Conservation (phyloP, 1,140 invertebrate genomes). For the Diprion similis region DNA sequence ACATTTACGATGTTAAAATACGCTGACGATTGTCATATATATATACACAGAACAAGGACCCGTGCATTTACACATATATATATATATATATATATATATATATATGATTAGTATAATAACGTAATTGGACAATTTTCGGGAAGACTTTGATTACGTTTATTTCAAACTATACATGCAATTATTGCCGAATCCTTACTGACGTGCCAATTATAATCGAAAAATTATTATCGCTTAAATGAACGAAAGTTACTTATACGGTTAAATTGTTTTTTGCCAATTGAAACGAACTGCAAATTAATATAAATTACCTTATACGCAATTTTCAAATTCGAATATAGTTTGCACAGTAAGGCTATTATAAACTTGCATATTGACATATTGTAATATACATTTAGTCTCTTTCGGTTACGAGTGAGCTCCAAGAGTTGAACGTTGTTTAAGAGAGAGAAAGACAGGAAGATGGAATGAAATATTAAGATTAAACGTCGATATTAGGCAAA, state of each 20-base stretch:
- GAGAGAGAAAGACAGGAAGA: conserved; percentile 4
- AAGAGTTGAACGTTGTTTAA: conserved; percentile 12
- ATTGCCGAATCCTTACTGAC: neutral
- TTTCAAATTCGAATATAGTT: conserved; percentile 5
- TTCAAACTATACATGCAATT: neutral
- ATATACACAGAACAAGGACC: conserved; percentile 47
- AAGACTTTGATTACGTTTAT: conserved; percentile 1
- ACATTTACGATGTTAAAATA: conserved; percentile 41
- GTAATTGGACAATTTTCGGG: neutral
- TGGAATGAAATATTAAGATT: neutral
- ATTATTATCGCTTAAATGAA: neutral
- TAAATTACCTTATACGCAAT: neutral
- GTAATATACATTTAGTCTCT: conserved; percentile 43
- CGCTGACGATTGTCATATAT: conserved; percentile 55
- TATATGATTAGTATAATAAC: neutral
- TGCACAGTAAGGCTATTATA: neutral
- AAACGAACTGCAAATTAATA: neutral
- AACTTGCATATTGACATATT: conserved; percentile 3
- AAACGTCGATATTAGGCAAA: neutral
- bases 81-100: conserved; percentile 5
- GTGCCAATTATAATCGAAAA: neutral
- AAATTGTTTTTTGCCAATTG: no score
- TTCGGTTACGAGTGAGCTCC: conserved; percentile 61
- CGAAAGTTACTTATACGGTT: neutral
- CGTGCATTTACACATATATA: conserved; percentile 57